Base-by-base conservation (phyloP, 2,888 invertebrate species). In the Heliconius ethilla region DNA sequence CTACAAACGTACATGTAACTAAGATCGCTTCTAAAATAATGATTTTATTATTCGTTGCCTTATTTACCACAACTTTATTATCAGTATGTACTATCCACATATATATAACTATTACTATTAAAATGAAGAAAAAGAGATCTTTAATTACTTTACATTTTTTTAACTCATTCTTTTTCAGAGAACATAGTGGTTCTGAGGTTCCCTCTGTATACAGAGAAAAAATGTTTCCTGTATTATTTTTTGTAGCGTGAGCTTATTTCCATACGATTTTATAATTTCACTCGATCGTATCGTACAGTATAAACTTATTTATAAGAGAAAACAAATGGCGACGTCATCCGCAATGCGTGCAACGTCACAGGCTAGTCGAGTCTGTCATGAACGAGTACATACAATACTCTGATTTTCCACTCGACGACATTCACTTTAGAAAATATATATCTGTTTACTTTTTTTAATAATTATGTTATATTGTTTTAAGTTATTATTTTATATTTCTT, bases 261-360 rank as follows among this genome's bases (percentile, higher is more conserved):
- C 27, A n/a, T 27, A 27, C 33, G 55, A 25, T 33, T 40, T n/a
- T 29, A 13, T 13, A 2, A 6, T 67, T 25, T 45, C 1, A 63
- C 40, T 75, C 45, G 55, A 73, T 73, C 84, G 80, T 76, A 27
- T 80, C 82, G 80, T 80, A 51, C 66, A 75, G 33, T 78, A 78
- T 85, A 75, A 78, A 77, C 27, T 78, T 82, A 75, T 82, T 75
- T 59, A 67, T 77, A 79, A 76, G 77, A 78, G 80, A 80, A 84
- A 86, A 88, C 85, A 88, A 89, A 89, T 88, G 82, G 86, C 83
- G 82, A 80, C 83, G 88, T 88, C 89, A 87, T 85, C 85, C 86
- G 82, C 89, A 89, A 85, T 86, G 86, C 86, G 89, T 87, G 87
- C 85, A 82, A 78, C 87, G 85, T 87, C 87, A 86, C 84, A 84